Percentiles rank a stretch among this genome's conserved stretches.
Evolutionary conservation across 2,797 vertebrate species (phyloP).

Genomic region (Chelonia mydas): DNA sequence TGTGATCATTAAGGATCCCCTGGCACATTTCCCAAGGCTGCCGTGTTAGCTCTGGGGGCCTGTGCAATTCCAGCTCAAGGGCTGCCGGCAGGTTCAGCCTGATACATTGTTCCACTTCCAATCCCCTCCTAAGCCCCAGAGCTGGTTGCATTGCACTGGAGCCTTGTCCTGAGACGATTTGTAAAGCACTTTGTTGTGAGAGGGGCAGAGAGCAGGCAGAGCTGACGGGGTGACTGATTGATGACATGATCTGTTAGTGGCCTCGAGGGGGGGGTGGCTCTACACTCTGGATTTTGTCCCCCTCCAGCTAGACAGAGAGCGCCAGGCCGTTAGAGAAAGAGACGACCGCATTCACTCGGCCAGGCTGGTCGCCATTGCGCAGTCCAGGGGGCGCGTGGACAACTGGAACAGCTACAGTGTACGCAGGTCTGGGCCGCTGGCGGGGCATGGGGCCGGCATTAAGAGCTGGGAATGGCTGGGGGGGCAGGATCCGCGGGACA

Average conservation of each 20-base stretch:
- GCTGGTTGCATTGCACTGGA: neutral
- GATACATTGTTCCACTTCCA: too few species aligned
- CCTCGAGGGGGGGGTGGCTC: rapidly evolving
- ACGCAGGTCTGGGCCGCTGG: conserved; percentile 72
- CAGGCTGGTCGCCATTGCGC: conserved; percentile 77
- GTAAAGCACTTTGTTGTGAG: neutral
- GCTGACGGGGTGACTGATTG: neutral
- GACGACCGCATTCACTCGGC: conserved; percentile 79
- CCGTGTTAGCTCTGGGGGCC: too few species aligned
- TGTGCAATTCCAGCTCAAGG: too few species aligned
- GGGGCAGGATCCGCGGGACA: neutral
- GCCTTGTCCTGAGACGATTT: neutral
- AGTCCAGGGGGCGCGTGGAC: conserved; percentile 80
- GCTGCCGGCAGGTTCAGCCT: too few species aligned
- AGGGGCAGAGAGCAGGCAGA: neutral
- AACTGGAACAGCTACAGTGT: conserved; percentile 79
- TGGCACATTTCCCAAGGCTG: too few species aligned
- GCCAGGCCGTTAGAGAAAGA: conserved; percentile 72
- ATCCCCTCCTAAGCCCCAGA: neutral
- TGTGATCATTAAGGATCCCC: too few species aligned
- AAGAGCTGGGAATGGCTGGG: too few species aligned
- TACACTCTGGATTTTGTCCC: neutral
- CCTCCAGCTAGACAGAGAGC: conserved; percentile 80
- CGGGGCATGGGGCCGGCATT: too few species aligned
- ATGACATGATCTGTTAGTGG: neutral